Percentiles rank a stretch among this genome's conserved stretches.
Conservation (phyloP, 2,797 vertebrate genomes). For the Cossypha polioptera region DNA sequence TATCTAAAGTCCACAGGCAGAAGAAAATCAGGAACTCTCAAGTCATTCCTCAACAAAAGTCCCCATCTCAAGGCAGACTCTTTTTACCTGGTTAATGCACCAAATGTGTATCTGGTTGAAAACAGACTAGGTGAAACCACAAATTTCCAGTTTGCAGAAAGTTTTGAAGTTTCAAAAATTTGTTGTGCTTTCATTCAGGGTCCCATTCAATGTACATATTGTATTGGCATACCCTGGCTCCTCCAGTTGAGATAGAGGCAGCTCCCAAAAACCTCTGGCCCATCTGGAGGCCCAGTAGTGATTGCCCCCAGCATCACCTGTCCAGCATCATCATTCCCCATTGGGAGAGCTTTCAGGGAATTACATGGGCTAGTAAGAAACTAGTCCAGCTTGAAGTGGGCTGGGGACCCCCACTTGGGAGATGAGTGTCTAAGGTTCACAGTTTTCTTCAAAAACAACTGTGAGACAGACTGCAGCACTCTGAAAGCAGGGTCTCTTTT, state of each 20-base stretch:
- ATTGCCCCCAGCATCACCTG: neutral
- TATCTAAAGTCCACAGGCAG: neutral
- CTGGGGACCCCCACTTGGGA: neutral
- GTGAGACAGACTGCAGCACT: neutral
- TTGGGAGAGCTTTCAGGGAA: neutral
- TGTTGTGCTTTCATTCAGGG: neutral
- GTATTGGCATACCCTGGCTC: neutral
- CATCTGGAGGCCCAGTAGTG: neutral
- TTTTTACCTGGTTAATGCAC: neutral
- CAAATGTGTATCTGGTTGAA: neutral
- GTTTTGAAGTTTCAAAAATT: neutral
- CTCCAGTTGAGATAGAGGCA: neutral
- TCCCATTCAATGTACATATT: neutral
- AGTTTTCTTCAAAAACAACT: neutral
- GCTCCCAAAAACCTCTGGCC: neutral
- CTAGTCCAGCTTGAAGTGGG: neutral
- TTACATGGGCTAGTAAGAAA: neutral
- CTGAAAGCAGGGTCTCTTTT: neutral
- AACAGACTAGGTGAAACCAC: neutral
- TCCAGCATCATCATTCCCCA: fast-evolving
- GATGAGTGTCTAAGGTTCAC: neutral
- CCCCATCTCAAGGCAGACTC: neutral
- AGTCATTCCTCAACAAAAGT: slow-evolving; percentile 2
- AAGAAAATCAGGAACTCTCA: neutral
- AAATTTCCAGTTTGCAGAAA: neutral